Percentiles rank a stretch among this genome's conserved stretches.
Evolutionary conservation across 1,140 invertebrate genomes (phyloP).

Genomic region (Latrodectus geometricus): DNA sequence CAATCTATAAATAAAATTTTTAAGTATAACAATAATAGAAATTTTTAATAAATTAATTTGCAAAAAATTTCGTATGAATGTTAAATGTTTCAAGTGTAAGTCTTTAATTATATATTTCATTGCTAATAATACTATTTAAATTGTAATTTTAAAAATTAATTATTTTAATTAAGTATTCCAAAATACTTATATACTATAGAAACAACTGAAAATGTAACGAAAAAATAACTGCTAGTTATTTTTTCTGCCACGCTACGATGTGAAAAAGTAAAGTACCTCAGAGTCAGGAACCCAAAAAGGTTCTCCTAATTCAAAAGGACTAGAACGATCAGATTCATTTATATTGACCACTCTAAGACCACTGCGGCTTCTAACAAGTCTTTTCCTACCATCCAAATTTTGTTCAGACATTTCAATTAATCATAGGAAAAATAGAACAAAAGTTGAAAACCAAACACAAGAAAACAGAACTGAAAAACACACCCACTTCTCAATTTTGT

Average conservation of each 20-base stretch:
- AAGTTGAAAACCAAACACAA: neutral
- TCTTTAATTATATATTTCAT: neutral
- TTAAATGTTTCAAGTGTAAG: neutral
- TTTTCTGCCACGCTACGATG: neutral
- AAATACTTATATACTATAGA: neutral
- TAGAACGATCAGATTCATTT: slow-evolving; percentile 65
- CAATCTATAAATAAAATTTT: too few species aligned
- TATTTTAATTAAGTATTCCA: neutral
- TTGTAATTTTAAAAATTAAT: neutral
- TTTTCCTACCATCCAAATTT: slow-evolving; percentile 66
- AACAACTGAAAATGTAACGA: neutral
- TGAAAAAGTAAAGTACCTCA: slow-evolving; percentile 63
- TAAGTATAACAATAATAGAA: too few species aligned
- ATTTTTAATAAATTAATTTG: too few species aligned
- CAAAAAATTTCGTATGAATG: neutral
- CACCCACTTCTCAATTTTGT: neutral
- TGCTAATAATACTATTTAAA: neutral
- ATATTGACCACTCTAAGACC: slow-evolving; percentile 67
- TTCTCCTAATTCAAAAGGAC: slow-evolving; percentile 68
- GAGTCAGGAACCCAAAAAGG: slow-evolving; percentile 68
- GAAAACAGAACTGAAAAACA: neutral
- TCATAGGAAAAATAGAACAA: neutral
- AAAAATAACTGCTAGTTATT: neutral
- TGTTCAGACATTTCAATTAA: slow-evolving; percentile 21
- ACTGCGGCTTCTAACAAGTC: slow-evolving; percentile 68